Percentiles rank a stretch among this genome's conserved stretches.
These are phyloP conservation scores for Pantelozetes paolii DNA, from an alignment of 2,888 invertebrate genomes.

Conservation along the genomic window DNA sequence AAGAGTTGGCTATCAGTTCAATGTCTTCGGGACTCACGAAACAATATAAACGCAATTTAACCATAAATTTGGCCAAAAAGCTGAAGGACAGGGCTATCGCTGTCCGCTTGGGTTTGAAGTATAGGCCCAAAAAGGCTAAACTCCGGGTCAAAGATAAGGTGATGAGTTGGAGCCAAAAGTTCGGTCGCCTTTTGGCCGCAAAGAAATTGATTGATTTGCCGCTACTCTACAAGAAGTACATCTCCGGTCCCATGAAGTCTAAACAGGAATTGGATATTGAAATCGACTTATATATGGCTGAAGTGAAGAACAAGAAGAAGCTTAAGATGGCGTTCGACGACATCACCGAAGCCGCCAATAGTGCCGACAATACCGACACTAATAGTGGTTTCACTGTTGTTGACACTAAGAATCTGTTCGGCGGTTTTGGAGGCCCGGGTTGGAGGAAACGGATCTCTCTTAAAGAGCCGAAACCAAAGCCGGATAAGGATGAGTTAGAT, in stretches of 20 bases:
- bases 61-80: constrained; percentile 8
- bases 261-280: constrained; percentile 7
- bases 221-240: neutral
- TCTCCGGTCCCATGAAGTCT: neutral
- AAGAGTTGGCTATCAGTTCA: neutral
- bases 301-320: neutral
- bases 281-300: constrained; percentile 20
- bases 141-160: neutral
- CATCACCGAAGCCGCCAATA: neutral
- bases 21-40: too few relatives aligned
- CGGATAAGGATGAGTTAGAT: neutral
- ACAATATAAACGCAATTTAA: neutral
- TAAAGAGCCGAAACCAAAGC: neutral
- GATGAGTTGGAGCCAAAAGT: constrained; percentile 25
- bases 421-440: neutral
- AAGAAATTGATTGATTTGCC: neutral
- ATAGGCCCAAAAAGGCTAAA: neutral
- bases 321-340: neutral
- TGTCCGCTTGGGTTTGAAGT: neutral
- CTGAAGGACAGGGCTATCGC: constrained; percentile 8
- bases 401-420: neutral
- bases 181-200: constrained; percentile 2
- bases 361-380: neutral
- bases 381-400: neutral
- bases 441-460: neutral